Evolutionary conservation across 2,888 invertebrate species (phyloP).

Genomic region (Ptychoptera albimana): DNA sequence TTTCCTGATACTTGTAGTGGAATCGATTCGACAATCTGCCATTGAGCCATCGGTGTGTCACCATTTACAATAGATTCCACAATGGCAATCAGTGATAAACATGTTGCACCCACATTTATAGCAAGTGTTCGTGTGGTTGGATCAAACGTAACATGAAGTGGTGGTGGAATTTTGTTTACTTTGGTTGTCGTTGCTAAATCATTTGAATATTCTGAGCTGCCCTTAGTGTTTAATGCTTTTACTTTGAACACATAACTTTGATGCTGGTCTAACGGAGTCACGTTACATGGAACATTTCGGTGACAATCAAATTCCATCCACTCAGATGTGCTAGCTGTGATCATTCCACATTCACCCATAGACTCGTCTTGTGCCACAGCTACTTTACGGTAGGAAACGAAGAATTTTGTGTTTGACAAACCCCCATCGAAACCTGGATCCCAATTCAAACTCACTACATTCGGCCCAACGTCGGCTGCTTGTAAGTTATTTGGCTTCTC

Average conservation of each 20-base stretch:
- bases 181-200: slow-evolving; percentile 68
- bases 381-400: slow-evolving; percentile 63
- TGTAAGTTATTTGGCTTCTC: slow-evolving; percentile 62
- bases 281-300: slow-evolving; percentile 73
- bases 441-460: slow-evolving; percentile 68
- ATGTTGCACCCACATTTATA: slow-evolving; percentile 67
- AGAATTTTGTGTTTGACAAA: slow-evolving; percentile 69
- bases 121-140: slow-evolving; percentile 57
- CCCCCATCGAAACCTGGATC: slow-evolving; percentile 86
- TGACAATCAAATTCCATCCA: slow-evolving; percentile 80
- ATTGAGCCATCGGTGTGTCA: slow-evolving; percentile 38
- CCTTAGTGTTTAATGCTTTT: slow-evolving; percentile 76
- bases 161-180: slow-evolving; percentile 67
- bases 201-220: slow-evolving; percentile 73
- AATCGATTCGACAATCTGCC: slow-evolving; percentile 60
- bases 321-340: slow-evolving; percentile 41
- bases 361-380: slow-evolving; percentile 42
- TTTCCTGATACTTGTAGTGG: slow-evolving; percentile 55
- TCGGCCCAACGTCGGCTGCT: slow-evolving; percentile 58
- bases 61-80: slow-evolving; percentile 52
- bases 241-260: slow-evolving; percentile 78
- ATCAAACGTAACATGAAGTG: slow-evolving; percentile 69
- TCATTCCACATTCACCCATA: slow-evolving; percentile 43
- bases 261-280: slow-evolving; percentile 71
- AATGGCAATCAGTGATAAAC: slow-evolving; percentile 57